Conservation (phyloP, 2,113 vertebrate species). For the Oreotrochilus melanogaster region DNA sequence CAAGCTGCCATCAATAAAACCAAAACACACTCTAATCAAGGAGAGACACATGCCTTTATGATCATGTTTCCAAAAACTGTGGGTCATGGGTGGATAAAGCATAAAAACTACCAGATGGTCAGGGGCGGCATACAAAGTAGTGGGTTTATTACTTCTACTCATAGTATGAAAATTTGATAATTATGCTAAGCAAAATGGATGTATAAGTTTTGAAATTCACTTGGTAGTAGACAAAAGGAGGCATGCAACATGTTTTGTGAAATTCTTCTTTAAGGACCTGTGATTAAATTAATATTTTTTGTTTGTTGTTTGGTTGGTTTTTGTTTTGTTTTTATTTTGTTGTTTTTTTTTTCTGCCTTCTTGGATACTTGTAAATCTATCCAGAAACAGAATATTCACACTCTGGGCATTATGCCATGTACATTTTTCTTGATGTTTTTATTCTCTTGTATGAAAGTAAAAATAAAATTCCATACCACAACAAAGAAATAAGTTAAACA, state of each 20-base stretch:
- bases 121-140: neutral
- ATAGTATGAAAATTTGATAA: neutral
- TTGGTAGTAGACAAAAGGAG: neutral
- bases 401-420: neutral
- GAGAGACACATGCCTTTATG: neutral
- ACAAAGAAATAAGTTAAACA: neutral
- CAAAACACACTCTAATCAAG: neutral
- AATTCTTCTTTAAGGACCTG: neutral
- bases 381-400: neutral
- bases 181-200: neutral
- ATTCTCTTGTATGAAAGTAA: neutral
- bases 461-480: neutral
- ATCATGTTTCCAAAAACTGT: constrained; percentile 7
- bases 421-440: neutral
- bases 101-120: constrained; percentile 28
- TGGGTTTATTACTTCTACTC: neutral
- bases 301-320: no score
- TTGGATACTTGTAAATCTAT: neutral
- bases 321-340: no score
- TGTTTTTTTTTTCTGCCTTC: neutral
- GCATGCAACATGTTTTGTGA: neutral
- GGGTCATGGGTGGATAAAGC: neutral
- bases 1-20: neutral
- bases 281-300: neutral
- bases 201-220: neutral